phyloP scores from a whole-genome alignment of 2,888 invertebrate genomes.

The Aproaerema taeniolella region DNA sequence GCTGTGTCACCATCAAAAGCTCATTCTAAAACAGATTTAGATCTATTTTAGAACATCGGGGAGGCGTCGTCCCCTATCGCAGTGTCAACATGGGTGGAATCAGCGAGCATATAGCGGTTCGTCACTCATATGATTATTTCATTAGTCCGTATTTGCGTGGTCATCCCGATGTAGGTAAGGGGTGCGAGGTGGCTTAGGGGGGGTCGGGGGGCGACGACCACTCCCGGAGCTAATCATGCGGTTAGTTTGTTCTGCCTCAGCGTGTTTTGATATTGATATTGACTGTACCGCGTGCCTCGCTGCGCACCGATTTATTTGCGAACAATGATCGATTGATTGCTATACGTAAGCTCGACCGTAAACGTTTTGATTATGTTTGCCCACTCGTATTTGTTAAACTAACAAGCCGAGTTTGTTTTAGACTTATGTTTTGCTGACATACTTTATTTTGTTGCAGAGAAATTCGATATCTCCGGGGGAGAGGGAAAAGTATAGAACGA shows the following conservation, averaged over 20 bases:
- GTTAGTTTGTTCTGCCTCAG: constrained; percentile 77
- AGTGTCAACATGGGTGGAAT: constrained; percentile 54
- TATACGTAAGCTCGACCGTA: constrained; percentile 62
- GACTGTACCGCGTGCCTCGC: constrained; percentile 69
- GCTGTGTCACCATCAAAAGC: no score
- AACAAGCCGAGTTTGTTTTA: constrained; percentile 35
- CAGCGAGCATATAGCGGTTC: constrained; percentile 56
- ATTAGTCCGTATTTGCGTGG: constrained; percentile 73
- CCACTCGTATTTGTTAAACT: constrained; percentile 52
- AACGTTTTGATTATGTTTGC: constrained; percentile 74
- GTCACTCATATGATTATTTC: constrained; percentile 77
- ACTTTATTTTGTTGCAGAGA: constrained; percentile 76
- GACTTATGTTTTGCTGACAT: constrained; percentile 22
- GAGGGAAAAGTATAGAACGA: constrained; percentile 88
- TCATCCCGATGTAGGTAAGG: constrained; percentile 71
- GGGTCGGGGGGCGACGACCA: constrained; percentile 70
- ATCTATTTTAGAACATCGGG: no score
- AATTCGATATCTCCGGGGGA: constrained; percentile 92
- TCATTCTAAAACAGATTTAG: no score
- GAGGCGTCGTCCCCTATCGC: no score
- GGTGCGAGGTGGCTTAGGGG: no score
- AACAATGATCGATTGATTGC: constrained; percentile 76
- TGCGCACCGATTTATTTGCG: constrained; percentile 74
- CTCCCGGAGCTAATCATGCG: constrained; percentile 76
- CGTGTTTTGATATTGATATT: constrained; percentile 78